These are phyloP conservation scores for Eueides isabella DNA, from an alignment of 1,140 invertebrate species.

Conservation along the genomic window DNA sequence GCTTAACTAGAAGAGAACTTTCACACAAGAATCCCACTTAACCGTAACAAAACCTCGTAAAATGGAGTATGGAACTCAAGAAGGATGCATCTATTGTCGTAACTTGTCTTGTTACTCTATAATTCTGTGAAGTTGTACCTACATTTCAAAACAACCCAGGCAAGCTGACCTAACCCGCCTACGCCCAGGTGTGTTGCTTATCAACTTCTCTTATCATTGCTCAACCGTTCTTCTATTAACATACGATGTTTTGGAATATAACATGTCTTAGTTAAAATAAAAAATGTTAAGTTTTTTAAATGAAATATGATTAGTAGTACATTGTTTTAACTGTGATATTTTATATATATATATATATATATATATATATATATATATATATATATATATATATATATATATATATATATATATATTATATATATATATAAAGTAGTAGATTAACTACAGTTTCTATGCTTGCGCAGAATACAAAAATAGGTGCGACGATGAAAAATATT, in stretches of 20 bases:
- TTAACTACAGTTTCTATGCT: too few relatives aligned
- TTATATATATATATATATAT: too few relatives aligned
- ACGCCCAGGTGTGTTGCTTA: constrained; percentile 63
- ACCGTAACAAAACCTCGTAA: not conserved
- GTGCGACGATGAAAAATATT: too few relatives aligned
- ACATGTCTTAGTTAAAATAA: too few relatives aligned
- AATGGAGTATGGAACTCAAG: constrained; percentile 12
- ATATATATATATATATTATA: too few relatives aligned
- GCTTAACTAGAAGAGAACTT: constrained; percentile 4
- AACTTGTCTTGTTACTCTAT: constrained; percentile 20
- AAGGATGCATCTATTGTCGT: constrained; percentile 20
- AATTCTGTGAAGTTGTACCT: constrained; percentile 33
- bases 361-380: too few relatives aligned
- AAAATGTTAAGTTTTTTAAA: not conserved
- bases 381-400: too few relatives aligned
- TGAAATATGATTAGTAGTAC: not conserved
- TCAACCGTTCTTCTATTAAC: constrained; percentile 50
- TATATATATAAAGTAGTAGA: too few relatives aligned
- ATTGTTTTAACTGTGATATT: too few relatives aligned
- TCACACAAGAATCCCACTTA: constrained; percentile 8
- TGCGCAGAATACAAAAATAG: too few relatives aligned
- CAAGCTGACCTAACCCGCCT: constrained; percentile 58
- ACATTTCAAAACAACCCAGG: constrained; percentile 59
- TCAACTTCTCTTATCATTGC: constrained; percentile 59
- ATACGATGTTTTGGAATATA: constrained; percentile 29